phyloP scores from a whole-genome alignment of 2,797 vertebrate genomes.

The Salarias fasciatus region DNA sequence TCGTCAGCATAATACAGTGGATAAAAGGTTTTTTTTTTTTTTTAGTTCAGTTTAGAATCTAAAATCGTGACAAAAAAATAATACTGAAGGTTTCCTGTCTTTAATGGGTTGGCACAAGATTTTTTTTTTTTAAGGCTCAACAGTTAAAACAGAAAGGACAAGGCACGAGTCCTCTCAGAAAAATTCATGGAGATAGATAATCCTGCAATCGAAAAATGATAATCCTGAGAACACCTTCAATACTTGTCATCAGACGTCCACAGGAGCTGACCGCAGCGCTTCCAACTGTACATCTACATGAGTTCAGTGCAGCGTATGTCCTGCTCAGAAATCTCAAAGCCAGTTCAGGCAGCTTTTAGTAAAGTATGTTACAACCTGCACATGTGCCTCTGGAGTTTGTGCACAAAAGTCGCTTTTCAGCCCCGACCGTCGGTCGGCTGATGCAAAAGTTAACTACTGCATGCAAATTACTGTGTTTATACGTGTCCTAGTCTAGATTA shows the following conservation, averaged over 20 bases:
- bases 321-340: neutral
- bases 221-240: slow-evolving; percentile 50
- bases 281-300: slow-evolving; percentile 11
- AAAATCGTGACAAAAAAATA: slow-evolving; percentile 48
- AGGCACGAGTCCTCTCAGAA: slow-evolving; percentile 42
- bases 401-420: slow-evolving; percentile 33
- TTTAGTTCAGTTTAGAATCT: slow-evolving; percentile 58
- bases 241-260: slow-evolving; percentile 44
- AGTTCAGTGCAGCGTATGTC: slow-evolving; percentile 2
- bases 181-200: slow-evolving; percentile 33
- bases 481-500: slow-evolving; percentile 11
- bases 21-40: slow-evolving; percentile 52
- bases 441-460: slow-evolving; percentile 17
- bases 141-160: slow-evolving; percentile 33
- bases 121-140: slow-evolving; percentile 32
- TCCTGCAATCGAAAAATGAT: slow-evolving; percentile 27
- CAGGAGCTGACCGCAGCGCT: slow-evolving; percentile 14
- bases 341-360: neutral
- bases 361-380: slow-evolving; percentile 11
- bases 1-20: slow-evolving; percentile 50
- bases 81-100: slow-evolving; percentile 57
- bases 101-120: slow-evolving; percentile 34
- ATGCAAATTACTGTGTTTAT: slow-evolving; percentile 32
- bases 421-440: slow-evolving; percentile 20
- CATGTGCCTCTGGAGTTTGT: slow-evolving; percentile 15